phyloP scores from a whole-genome alignment of 2,888 invertebrate species.

The Limenitis arthemis region DNA sequence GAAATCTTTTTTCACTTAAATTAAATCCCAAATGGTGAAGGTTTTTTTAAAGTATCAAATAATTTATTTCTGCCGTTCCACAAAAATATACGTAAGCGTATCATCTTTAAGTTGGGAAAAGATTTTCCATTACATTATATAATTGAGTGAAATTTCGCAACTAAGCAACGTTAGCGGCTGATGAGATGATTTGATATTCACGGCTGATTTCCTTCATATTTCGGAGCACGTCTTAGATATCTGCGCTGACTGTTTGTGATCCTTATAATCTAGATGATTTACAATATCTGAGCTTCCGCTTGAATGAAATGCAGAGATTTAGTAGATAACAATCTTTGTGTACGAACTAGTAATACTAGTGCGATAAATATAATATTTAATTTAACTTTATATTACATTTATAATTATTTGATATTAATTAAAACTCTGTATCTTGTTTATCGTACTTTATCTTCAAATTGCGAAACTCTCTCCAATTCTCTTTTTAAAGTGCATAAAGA shows the following conservation, averaged over 20 bases:
- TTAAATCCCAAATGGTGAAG: too few species aligned
- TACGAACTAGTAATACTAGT: too few species aligned
- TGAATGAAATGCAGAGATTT: constrained; percentile 1
- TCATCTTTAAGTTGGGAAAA: not conserved
- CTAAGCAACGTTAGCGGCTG: not conserved
- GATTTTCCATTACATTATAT: not conserved
- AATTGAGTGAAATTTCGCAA: not conserved
- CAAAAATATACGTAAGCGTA: not conserved
- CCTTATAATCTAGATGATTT: constrained; percentile 5
- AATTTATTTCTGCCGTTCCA: not conserved
- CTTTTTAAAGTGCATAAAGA: too few species aligned
- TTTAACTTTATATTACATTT: too few species aligned
- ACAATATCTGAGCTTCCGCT: not conserved
- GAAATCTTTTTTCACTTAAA: too few species aligned
- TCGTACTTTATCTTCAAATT: too few species aligned
- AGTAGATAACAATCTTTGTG: not conserved
- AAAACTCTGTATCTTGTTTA: too few species aligned
- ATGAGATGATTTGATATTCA: constrained; percentile 5
- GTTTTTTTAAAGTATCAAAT: too few species aligned
- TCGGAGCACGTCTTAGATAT: constrained; percentile 5
- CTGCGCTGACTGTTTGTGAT: constrained; percentile 3
- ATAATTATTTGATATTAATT: too few species aligned
- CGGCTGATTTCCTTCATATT: constrained; percentile 6
- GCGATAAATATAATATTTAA: too few species aligned
- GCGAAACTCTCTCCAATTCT: too few species aligned